phyloP scores from a whole-genome alignment of 2,797 vertebrate species.

The Diplodus puntazzo region DNA sequence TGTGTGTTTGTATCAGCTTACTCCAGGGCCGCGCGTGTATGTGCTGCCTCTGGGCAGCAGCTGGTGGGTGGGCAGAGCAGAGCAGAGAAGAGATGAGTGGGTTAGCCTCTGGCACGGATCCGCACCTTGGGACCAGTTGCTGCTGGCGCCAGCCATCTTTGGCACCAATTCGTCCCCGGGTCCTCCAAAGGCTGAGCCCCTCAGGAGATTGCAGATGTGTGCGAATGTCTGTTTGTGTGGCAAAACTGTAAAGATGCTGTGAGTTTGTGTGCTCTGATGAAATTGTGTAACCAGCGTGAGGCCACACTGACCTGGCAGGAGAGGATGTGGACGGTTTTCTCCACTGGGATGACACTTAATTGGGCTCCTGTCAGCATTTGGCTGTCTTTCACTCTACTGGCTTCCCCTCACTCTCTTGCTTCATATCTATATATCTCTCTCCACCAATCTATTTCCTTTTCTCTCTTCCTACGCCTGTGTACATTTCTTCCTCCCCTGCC shows the following conservation, averaged over 20 bases:
- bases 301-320: conserved; percentile 52
- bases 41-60: conserved; percentile 67
- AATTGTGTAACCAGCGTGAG: conserved; percentile 37
- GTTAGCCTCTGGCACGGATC: conserved; percentile 76
- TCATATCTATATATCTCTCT: conserved; percentile 30
- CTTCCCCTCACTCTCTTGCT: conserved; percentile 38
- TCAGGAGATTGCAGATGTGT: conserved; percentile 53
- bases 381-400: conserved; percentile 68
- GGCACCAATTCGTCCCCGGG: conserved; percentile 60
- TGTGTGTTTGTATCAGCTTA: conserved; percentile 49
- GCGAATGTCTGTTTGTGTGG: conserved; percentile 31
- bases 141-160: conserved; percentile 75
- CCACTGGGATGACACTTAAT: conserved; percentile 78
- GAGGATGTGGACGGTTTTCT: conserved; percentile 53
- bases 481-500: conserved; percentile 11
- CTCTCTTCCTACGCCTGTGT: conserved; percentile 1
- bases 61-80: conserved; percentile 73
- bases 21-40: conserved; percentile 48
- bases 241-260: conserved; percentile 22
- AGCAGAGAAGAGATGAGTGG: conserved; percentile 68
- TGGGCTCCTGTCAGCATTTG: conserved; percentile 79
- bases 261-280: conserved; percentile 38
- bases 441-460: conserved; percentile 3
- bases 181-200: conserved; percentile 60
- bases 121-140: conserved; percentile 73